These are phyloP conservation scores for Conus ventricosus DNA, from an alignment of 1,140 invertebrate genomes.

Conservation along the genomic window DNA sequence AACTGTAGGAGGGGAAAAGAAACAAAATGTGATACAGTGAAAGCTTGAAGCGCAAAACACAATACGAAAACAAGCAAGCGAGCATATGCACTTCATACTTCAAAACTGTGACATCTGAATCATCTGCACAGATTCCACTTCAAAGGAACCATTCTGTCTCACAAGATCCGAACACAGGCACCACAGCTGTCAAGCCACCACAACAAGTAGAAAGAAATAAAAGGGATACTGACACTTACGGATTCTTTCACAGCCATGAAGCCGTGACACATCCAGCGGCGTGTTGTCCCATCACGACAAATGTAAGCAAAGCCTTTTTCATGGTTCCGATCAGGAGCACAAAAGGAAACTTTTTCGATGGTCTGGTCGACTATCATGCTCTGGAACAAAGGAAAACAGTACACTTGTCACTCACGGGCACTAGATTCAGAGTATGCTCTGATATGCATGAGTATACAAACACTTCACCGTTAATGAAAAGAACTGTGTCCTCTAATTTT, in stretches of 20 bases:
- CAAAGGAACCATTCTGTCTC: too few relatives aligned
- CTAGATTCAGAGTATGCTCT: too few relatives aligned
- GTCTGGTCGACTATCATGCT: slow-evolving; percentile 99
- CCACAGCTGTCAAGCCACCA: neutral
- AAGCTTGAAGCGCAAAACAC: too few relatives aligned
- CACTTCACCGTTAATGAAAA: too few relatives aligned
- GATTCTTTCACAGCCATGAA: slow-evolving; percentile 97
- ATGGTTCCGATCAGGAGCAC: slow-evolving; percentile 98
- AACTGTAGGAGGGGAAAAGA: too few relatives aligned
- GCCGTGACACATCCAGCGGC: slow-evolving; percentile 99
- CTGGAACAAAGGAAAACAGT: slow-evolving; percentile 55
- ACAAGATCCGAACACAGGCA: neutral
- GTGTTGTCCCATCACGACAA: slow-evolving; percentile 87
- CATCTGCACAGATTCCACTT: too few relatives aligned
- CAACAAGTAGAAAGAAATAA: slow-evolving; percentile 45
- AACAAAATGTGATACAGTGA: too few relatives aligned
- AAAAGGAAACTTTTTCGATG: slow-evolving; percentile 99
- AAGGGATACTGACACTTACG: slow-evolving; percentile 76
- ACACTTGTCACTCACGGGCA: neutral
- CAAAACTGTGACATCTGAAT: too few relatives aligned
- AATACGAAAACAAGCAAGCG: too few relatives aligned
- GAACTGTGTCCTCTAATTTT: too few relatives aligned
- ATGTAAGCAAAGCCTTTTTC: slow-evolving; percentile 98
- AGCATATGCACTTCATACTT: too few relatives aligned
- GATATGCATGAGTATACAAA: too few relatives aligned